Conservation (phyloP, 2,797 vertebrate genomes). For the Xiphophorus birchmanni region DNA sequence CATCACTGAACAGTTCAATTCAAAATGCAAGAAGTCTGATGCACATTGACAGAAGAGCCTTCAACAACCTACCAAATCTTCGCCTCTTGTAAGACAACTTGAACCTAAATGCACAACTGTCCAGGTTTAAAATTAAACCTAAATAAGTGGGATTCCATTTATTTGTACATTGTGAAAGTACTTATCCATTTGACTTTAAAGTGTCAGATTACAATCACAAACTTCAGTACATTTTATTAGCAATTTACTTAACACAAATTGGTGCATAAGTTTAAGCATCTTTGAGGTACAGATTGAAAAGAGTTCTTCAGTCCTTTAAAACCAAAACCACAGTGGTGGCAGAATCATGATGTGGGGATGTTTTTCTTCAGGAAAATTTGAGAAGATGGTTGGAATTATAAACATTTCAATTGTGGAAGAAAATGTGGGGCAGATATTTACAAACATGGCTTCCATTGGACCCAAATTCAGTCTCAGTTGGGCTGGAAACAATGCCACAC, state of each 20-base stretch:
- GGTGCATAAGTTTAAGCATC: background rate
- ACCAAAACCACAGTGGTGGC: background rate
- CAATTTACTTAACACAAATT: background rate
- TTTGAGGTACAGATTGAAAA: background rate
- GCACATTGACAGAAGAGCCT: constrained; percentile 79
- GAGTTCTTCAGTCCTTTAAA: background rate
- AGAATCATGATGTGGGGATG: background rate
- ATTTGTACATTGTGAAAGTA: no score
- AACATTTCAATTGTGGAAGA: background rate
- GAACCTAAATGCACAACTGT: background rate
- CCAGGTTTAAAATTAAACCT: background rate
- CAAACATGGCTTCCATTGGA: background rate
- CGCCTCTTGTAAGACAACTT: constrained; percentile 84
- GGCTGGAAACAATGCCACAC: background rate
- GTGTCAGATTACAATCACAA: background rate
- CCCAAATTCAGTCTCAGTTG: background rate
- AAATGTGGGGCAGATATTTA: background rate
- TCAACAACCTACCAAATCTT: constrained; percentile 86
- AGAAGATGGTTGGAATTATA: background rate
- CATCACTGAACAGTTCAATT: constrained; percentile 78
- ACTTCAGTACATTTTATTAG: background rate
- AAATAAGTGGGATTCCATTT: background rate
- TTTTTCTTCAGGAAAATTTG: background rate
- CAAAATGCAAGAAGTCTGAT: constrained; percentile 86
- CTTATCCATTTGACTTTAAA: background rate